A percentile compares a stretch with the other conserved stretches of the same genome.
phyloP scores from a whole-genome alignment of 2,888 invertebrate genomes.

The Pristionchus japonicus region DNA sequence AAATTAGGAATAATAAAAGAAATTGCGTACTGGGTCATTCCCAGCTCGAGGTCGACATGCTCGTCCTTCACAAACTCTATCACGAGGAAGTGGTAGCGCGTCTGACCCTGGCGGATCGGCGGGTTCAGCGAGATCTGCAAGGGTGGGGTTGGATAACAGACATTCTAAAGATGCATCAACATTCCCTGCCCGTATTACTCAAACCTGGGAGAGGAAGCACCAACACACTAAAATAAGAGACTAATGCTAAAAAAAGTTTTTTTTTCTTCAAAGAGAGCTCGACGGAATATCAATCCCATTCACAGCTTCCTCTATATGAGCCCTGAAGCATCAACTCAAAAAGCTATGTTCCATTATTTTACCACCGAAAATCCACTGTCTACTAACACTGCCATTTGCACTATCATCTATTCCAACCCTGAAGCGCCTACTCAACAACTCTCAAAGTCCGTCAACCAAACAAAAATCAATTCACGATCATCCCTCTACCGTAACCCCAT shows the following conservation, averaged over 20 bases:
- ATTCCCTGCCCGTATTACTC: too few relatives aligned
- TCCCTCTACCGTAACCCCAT: not conserved
- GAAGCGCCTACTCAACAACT: not conserved
- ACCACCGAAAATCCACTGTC: not conserved
- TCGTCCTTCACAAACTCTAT: constrained; percentile 94
- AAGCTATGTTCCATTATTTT: not conserved
- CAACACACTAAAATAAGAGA: too few relatives aligned
- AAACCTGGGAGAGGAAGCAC: too few relatives aligned
- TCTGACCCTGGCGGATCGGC: constrained; percentile 99
- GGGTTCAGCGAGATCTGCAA: constrained; percentile 89
- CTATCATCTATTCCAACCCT: not conserved
- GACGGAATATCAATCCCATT: not conserved
- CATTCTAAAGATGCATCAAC: too few relatives aligned
- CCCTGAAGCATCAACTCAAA: not conserved
- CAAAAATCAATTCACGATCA: not conserved
- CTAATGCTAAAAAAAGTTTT: too few relatives aligned
- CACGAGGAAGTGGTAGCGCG: constrained; percentile 95
- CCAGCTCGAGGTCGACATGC: constrained; percentile 90
- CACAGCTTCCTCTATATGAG: not conserved
- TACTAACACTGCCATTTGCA: not conserved
- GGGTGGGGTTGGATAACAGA: too few relatives aligned
- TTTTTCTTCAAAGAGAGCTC: not conserved
- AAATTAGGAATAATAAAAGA: not conserved
- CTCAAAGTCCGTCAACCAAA: not conserved
- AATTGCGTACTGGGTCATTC: constrained; percentile 85